Evolutionary conservation across 2,888 invertebrate species (phyloP).

Genomic region (Hydroisotoma schaefferi): DNA sequence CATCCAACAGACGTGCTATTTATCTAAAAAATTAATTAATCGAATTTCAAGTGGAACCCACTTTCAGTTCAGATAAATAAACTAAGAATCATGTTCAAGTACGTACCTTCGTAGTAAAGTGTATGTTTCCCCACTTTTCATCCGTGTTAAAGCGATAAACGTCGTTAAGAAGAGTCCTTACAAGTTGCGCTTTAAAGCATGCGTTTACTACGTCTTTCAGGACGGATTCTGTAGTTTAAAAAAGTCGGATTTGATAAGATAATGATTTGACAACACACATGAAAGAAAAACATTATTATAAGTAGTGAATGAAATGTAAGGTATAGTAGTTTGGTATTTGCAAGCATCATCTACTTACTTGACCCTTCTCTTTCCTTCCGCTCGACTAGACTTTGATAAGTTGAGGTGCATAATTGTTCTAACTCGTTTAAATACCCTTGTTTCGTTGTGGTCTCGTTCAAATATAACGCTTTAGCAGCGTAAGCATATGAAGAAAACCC

Average conservation of each 20-base stretch:
- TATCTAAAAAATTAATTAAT: constrained; percentile 48
- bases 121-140: constrained; percentile 51
- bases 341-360: constrained; percentile 2
- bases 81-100: not conserved
- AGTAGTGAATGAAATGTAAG: not conserved
- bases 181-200: constrained; percentile 52
- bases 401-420: constrained; percentile 49
- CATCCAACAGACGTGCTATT: constrained; percentile 53
- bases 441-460: constrained; percentile 7
- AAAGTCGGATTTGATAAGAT: too few species aligned
- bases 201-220: constrained; percentile 33
- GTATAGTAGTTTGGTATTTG: too few species aligned
- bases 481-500: constrained; percentile 55
- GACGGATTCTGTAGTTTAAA: constrained; percentile 1
- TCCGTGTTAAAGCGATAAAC: constrained; percentile 52
- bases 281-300: not conserved
- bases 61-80: not conserved
- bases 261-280: not conserved
- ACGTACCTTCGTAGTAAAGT: constrained; percentile 51
- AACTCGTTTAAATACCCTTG: constrained; percentile 47
- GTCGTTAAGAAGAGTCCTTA: constrained; percentile 51
- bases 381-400: constrained; percentile 34
- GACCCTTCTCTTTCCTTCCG: constrained; percentile 3
- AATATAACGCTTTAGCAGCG: constrained; percentile 50
- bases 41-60: not conserved